phyloP scores from a whole-genome alignment of 2,113 vertebrate genomes.

The Daubentonia madagascariensis region DNA sequence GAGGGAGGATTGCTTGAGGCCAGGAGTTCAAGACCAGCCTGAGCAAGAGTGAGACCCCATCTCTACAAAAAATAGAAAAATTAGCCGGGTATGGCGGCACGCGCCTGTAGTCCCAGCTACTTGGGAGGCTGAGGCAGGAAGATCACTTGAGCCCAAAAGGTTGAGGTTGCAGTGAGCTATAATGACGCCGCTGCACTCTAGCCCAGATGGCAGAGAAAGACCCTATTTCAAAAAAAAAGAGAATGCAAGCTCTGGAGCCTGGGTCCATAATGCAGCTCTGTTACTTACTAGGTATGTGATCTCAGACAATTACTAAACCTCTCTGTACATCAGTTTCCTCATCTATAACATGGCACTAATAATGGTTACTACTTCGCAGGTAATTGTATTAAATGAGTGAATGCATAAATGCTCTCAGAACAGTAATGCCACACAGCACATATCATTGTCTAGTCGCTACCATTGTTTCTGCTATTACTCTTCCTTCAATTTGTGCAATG shows the following conservation, averaged over 20 bases:
- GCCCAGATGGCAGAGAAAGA: no score
- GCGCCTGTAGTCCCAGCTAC: no score
- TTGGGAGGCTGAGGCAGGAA: no score
- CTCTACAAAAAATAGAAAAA: no score
- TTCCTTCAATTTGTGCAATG: not conserved
- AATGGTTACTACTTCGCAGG: not conserved
- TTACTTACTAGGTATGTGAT: not conserved
- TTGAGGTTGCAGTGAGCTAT: no score
- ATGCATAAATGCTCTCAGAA: not conserved
- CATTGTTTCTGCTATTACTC: not conserved
- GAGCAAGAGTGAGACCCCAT: no score
- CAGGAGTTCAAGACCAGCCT: no score
- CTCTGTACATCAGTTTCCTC: not conserved
- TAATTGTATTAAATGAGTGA: not conserved
- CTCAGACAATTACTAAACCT: not conserved
- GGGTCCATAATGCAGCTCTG: not conserved
- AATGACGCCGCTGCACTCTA: not conserved
- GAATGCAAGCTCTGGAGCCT: not conserved
- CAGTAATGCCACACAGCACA: not conserved
- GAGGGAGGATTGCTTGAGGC: no score
- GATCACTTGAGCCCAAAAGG: no score
- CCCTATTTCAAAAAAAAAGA: not conserved
- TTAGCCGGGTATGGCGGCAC: no score
- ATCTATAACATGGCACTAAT: not conserved
- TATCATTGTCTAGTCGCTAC: not conserved